These are phyloP conservation scores for Pseudopodoces humilis DNA, from an alignment of 2,113 vertebrate genomes.

Conservation along the genomic window DNA sequence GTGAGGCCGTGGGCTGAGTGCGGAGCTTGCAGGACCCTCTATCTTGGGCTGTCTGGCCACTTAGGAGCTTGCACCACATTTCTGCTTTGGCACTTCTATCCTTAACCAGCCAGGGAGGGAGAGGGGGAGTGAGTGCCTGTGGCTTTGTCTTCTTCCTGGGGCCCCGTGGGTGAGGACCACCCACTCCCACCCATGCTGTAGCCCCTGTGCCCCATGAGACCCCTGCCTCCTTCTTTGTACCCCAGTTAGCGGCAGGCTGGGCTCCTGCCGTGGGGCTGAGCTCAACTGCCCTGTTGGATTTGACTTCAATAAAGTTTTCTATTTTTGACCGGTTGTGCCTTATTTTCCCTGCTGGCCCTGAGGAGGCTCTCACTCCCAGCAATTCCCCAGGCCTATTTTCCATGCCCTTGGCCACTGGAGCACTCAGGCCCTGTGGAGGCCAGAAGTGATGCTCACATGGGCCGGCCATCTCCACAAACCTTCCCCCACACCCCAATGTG, in stretches of 20 bases:
- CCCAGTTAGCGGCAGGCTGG: slow-evolving; percentile 10
- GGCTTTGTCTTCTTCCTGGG: slow-evolving; percentile 7
- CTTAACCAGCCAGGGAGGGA: slow-evolving; percentile 22
- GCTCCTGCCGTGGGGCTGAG: slow-evolving; percentile 23
- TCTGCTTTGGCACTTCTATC: slow-evolving; percentile 59
- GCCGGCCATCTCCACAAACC: neutral
- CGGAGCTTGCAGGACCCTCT: neutral
- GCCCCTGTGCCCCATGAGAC: neutral
- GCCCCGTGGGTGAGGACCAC: neutral
- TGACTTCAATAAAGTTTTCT: slow-evolving; percentile 79
- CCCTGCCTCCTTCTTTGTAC: slow-evolving; percentile 7
- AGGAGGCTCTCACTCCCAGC: neutral
- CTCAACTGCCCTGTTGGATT: slow-evolving; percentile 50
- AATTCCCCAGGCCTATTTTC: neutral
- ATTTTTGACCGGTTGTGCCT: slow-evolving; percentile 76
- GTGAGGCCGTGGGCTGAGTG: neutral
- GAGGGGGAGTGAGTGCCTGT: neutral
- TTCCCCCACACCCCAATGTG: accelerated
- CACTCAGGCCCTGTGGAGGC: neutral
- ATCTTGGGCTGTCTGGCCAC: neutral
- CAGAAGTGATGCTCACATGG: neutral
- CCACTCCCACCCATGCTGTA: neutral
- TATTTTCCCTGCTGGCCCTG: slow-evolving; percentile 69
- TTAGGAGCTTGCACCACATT: neutral
- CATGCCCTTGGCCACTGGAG: neutral